Base-by-base conservation (phyloP, 2,113 vertebrate genomes). In the Numida meleagris region DNA sequence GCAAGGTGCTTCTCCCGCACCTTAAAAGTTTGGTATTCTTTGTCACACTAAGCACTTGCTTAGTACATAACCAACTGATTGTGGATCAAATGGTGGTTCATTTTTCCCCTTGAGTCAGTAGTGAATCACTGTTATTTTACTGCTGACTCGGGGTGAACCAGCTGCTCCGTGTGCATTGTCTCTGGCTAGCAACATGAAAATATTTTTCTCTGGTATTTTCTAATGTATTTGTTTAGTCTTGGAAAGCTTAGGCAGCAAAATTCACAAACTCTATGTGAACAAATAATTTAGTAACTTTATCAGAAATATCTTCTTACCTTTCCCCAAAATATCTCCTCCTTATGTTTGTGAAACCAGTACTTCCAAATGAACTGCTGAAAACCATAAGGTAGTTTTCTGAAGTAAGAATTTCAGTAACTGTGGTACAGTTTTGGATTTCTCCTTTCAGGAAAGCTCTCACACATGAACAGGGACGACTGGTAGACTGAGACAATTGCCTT, bases 121-220 rank as follows among this genome's bases (percentile, higher is more conserved):
- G 20, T 34, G 45, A 79, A 14, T 27, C 6, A 6, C 67, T 36
- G 3, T 4, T 82, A 46, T 65, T 75, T 61, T 77, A 25, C 59
- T 62, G 36, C 62, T 82, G 24, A 33, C 42, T 74, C 33, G 19
- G 45, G 36, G 29, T 55, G 23, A 5, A 6, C 20, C 3, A 10
- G 1, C 2, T 57, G 42, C 31, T 50, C 33, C 6, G 15, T 0
- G 1, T 8, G 12, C 2, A 1, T 25, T 70, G n/a, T 34, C 15
- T 72, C 27, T 36, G 8, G 3, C 36, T 66, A 50, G 8, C 9
- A 75, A 33, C 0, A 4, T 42, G 10, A 53, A 75, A 50, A 46
- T 45, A 5, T 6, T 75, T 59, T 34, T 75, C 33, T 75, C 19
- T 80, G 7, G 23, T 58, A 2, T 5, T 84, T 59, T 14, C 0